Evolutionary conservation across 1,140 invertebrate species (phyloP).

Genomic region (Ips nitidus): DNA sequence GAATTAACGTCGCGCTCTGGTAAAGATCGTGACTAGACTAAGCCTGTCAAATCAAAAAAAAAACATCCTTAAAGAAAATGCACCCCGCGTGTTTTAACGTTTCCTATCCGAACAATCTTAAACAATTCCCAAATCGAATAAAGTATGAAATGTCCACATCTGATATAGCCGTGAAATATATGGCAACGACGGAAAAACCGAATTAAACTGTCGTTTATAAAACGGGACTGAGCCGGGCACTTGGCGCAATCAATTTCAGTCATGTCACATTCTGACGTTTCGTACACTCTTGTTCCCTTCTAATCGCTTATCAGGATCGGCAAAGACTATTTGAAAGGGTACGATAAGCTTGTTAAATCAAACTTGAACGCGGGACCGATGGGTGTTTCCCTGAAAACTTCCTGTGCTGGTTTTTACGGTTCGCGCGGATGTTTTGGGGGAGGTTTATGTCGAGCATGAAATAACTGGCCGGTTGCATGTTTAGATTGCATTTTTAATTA

Average conservation of each 20-base stretch:
- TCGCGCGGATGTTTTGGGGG: not conserved
- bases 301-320: conserved; percentile 29
- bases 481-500: too few species aligned
- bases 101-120: conserved; percentile 38
- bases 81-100: conserved; percentile 14
- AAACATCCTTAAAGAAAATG: conserved; percentile 8
- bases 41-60: conserved; percentile 6
- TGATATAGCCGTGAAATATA: conserved; percentile 41
- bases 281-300: conserved; percentile 27
- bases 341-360: conserved; percentile 27
- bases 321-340: conserved; percentile 24
- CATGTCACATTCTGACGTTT: conserved; percentile 27
- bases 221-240: conserved; percentile 18
- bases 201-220: conserved; percentile 41
- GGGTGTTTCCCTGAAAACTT: conserved; percentile 9
- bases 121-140: conserved; percentile 44
- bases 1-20: conserved; percentile 9
- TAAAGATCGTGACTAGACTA: conserved; percentile 29
- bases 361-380: conserved; percentile 11
- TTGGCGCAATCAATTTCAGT: conserved; percentile 32
- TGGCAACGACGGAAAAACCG: conserved; percentile 42
- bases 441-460: not conserved
- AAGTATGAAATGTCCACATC: conserved; percentile 42
- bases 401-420: not conserved
- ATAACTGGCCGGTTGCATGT: too few species aligned